Evolutionary conservation across 2,113 vertebrate species (phyloP).

Genomic region (Sakesphorus luctuosus): DNA sequence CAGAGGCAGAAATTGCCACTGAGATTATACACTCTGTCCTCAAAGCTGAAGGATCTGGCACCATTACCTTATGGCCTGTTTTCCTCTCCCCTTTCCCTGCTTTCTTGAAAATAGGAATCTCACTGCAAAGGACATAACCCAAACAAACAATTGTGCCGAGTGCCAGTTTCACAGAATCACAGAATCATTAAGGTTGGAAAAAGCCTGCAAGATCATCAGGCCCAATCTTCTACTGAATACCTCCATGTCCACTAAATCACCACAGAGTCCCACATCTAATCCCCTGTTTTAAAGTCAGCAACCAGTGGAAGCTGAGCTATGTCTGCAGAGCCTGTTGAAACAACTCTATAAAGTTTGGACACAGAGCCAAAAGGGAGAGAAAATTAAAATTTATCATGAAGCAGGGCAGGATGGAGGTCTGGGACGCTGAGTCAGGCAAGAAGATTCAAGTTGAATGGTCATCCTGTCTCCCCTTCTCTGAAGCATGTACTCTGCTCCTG

Average conservation of each 20-base stretch:
- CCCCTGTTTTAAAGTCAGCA: background rate
- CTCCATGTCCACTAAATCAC: background rate
- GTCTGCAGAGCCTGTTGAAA: background rate
- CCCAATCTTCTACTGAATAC: background rate
- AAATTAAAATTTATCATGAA: background rate
- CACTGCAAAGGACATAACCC: background rate
- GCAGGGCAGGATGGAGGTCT: background rate
- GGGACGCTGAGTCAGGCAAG: background rate
- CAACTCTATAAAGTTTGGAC: background rate
- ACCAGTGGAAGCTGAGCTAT: background rate
- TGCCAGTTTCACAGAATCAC: background rate
- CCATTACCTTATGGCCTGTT: background rate
- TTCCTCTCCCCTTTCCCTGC: background rate
- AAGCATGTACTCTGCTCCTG: background rate
- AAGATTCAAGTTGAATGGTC: background rate
- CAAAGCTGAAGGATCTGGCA: background rate
- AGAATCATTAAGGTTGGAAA: background rate
- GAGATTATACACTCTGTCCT: background rate
- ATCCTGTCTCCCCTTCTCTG: background rate
- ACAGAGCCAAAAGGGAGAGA: background rate
- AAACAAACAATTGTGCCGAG: background rate
- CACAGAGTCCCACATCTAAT: background rate
- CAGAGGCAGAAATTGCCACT: background rate
- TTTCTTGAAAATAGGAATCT: background rate
- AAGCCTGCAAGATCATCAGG: background rate